Evolutionary conservation across 2,113 vertebrate genomes (phyloP).

Genomic region (Hipposideros armiger): DNA sequence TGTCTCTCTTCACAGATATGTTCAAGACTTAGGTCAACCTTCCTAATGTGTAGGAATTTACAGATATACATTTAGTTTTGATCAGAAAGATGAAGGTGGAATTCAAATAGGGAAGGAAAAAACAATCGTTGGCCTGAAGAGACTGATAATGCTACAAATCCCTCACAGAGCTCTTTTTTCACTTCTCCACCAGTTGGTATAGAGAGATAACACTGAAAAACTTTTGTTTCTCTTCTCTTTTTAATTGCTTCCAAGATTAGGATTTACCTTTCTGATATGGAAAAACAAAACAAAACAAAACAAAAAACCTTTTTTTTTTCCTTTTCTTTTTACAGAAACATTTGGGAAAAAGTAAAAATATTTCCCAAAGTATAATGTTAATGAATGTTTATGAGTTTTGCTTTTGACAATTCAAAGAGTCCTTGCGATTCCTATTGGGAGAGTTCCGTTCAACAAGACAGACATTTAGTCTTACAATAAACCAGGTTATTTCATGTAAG

Average conservation of each 20-base stretch:
- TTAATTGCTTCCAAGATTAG: slow-evolving; percentile 86
- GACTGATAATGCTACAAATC: slow-evolving; percentile 70
- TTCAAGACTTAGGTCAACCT: slow-evolving; percentile 75
- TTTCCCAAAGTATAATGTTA: slow-evolving; percentile 85
- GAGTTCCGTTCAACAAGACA: slow-evolving; percentile 76
- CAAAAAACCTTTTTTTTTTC: slow-evolving; percentile 58
- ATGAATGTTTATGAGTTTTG: slow-evolving; percentile 86
- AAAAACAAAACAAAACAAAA: slow-evolving; percentile 64
- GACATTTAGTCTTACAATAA: slow-evolving; percentile 82
- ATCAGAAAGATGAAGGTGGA: slow-evolving; percentile 66
- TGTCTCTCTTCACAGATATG: slow-evolving; percentile 33
- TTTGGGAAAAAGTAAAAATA: slow-evolving; percentile 81
- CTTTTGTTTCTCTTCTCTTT: slow-evolving; percentile 80
- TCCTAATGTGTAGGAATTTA: slow-evolving; percentile 64
- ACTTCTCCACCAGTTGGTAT: slow-evolving; percentile 76
- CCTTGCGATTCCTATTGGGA: slow-evolving; percentile 82
- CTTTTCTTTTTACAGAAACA: slow-evolving; percentile 82
- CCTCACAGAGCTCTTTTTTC: slow-evolving; percentile 70
- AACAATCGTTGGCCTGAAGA: slow-evolving; percentile 52
- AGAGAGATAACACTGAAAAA: slow-evolving; percentile 84
- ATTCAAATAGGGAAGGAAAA: slow-evolving; percentile 56
- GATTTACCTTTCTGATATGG: slow-evolving; percentile 85
- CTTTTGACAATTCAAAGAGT: slow-evolving; percentile 81
- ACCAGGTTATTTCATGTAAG: slow-evolving; percentile 72
- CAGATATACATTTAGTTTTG: slow-evolving; percentile 70